Evolutionary conservation across 2,797 vertebrate genomes (phyloP), one percentile per base, ranked within the genome.

Genomic region (Limnodromus scolopaceus): DNA sequence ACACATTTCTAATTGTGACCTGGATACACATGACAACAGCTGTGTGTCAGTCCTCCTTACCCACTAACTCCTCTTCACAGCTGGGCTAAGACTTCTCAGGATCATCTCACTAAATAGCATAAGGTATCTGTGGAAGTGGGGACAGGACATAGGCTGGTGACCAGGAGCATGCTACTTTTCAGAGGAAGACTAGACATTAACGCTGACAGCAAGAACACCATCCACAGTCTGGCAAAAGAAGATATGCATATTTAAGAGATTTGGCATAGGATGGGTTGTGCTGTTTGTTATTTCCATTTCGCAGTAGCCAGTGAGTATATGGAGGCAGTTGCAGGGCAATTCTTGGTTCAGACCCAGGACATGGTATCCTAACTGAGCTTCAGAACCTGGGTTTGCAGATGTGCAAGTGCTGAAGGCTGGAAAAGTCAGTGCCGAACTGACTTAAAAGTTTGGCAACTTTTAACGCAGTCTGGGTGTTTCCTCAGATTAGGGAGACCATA

Each of bases 351-450:
- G 63, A 60, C 18, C 15, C 27, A 69, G 38, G 32, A 58, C 28
- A 34, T 2, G 7, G n/a, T 39, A 24, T n/a, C 43, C n/a, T 25
- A 55, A n/a, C 13, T 0, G 0, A 74, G 23, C 14, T 77, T 64
- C 38, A 80, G 53, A 22, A 58, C 23, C 45, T 25, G 27, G 38
- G 13, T 36, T 68, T 28, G 32, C 9, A 80, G 34, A 53, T 6
- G 24, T 9, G 41, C 24, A 60, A 30, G 6, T 5, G 4, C 0
- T 46, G 28, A 60, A 69, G 23, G n/a, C 4, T 49, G 23, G n/a
- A 43, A 45, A 75, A 69, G 16, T 36, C 45, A 68, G 24, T 27
- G 34, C 30, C 32, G 85, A 80, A 76, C 3, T 45, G 43, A 45
- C 43, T 45, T 45, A 54, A 6, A 78, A 5, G 24, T 84, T 68